Percentiles rank a stretch among this genome's conserved stretches.
phyloP scores from a whole-genome alignment of 2,797 vertebrate species.

The Microctenopoma stevenorrisi region DNA sequence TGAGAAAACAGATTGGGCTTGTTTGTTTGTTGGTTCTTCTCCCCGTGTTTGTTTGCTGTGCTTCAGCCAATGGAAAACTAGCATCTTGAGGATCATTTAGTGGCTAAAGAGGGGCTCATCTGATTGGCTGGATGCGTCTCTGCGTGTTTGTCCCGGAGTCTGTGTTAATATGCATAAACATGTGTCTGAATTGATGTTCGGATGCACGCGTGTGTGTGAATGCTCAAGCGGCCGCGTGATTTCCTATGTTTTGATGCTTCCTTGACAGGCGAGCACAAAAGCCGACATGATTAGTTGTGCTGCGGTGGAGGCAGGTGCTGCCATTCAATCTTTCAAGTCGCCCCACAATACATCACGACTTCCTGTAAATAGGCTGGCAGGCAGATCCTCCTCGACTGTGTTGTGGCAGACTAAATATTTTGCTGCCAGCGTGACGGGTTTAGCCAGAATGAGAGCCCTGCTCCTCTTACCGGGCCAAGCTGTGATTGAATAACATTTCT shows the following conservation, averaged over 20 bases:
- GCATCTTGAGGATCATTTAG: conserved; percentile 76
- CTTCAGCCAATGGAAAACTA: conserved; percentile 74
- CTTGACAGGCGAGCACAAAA: conserved; percentile 57
- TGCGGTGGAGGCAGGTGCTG: conserved; percentile 57
- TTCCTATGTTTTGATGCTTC: conserved; percentile 48
- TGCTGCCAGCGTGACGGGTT: conserved; percentile 40
- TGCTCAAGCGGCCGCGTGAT: conserved; percentile 26
- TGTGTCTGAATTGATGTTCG: conserved; percentile 52
- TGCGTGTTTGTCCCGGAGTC: conserved; percentile 11
- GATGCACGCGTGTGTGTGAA: conserved; percentile 12
- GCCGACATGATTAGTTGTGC: conserved; percentile 61
- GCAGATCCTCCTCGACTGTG: conserved; percentile 44
- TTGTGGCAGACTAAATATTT: conserved; percentile 56
- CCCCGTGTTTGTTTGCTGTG: conserved; percentile 76
- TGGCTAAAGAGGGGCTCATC: conserved; percentile 66
- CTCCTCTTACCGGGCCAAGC: conserved; percentile 38
- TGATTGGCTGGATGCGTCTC: conserved; percentile 45
- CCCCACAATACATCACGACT: conserved; percentile 58
- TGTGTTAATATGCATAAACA: conserved; percentile 56
- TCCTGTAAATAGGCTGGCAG: conserved; percentile 58
- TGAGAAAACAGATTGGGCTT: conserved; percentile 80
- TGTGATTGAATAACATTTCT: conserved; percentile 62
- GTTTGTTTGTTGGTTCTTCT: conserved; percentile 73
- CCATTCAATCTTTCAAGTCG: conserved; percentile 60
- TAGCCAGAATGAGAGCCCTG: conserved; percentile 34